phyloP scores from a whole-genome alignment of 2,113 vertebrate species.

The Ibidorhyncha struthersii region DNA sequence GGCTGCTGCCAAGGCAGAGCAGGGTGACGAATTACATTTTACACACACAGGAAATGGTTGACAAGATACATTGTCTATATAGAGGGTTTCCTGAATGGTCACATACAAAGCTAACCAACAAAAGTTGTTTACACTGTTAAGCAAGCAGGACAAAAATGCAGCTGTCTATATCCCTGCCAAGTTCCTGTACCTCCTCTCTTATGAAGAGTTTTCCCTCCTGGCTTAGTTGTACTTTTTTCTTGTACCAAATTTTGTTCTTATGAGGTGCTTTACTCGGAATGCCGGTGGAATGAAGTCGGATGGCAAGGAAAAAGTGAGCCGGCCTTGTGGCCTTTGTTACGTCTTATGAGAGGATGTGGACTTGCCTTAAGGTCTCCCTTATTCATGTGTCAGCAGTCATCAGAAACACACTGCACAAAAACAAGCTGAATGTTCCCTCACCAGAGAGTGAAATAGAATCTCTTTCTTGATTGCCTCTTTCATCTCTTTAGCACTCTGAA shows the following conservation, averaged over 20 bases:
- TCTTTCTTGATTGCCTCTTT: constrained; percentile 57
- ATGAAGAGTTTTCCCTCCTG: neutral
- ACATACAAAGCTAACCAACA: constrained; percentile 58
- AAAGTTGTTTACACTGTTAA: constrained; percentile 61
- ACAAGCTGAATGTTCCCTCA: neutral
- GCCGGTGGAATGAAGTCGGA: neutral
- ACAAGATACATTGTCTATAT: constrained; percentile 70
- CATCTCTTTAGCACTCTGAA: constrained; percentile 18
- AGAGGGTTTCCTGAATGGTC: constrained; percentile 61
- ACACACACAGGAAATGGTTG: constrained; percentile 65
- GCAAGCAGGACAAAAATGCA: constrained; percentile 45
- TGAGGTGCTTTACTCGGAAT: neutral
- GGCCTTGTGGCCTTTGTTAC: neutral
- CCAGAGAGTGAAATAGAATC: constrained; percentile 11
- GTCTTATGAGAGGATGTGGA: neutral
- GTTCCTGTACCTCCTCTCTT: constrained; percentile 6
- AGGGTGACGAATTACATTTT: constrained; percentile 76
- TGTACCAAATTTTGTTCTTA: neutral
- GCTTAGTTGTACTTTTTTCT: neutral
- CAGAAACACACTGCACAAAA: constrained; percentile 31
- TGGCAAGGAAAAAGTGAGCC: neutral
- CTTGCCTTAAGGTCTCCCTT: constrained; percentile 27
- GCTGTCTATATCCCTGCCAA: constrained; percentile 40
- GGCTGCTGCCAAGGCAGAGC: constrained; percentile 65
- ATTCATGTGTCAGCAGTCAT: constrained; percentile 37